Base-by-base conservation (phyloP, 2,113 vertebrate genomes). In the Cheirogaleus medius region DNA sequence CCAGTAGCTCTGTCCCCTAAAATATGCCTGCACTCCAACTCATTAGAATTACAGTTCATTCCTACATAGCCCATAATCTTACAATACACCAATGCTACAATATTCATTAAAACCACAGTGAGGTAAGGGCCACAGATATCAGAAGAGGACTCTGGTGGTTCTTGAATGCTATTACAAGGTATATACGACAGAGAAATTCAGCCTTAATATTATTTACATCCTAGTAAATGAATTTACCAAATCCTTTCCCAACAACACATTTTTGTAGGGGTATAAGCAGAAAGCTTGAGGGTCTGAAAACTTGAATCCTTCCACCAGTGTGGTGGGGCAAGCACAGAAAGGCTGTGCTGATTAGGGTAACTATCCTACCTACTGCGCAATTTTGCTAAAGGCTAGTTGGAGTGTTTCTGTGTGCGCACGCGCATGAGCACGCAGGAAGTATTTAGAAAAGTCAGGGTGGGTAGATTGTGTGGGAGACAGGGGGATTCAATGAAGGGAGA, bases 401-500 rank as follows among this genome's bases (percentile, higher is more conserved):
- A 64, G 21, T 73, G 37, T 17, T 25, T 27, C 47, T 49, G 12
- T 42, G 32, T 60, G 42, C 25, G 15, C 15, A 1, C 37, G 8
- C 58, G 64, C 13, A 12, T 11, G 25, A 63, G 6, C 4, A 6
- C 34, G 27, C 1, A 0, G 84, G 5, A 94, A 71, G 83, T 74
- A 42, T 97, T 97, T 74, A 96, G 91, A 97, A 90, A 88, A 97
- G 80, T 32, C 1, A 1, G 69, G 76, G 69, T 95, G 97, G 98
- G 92, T 96, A 92, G 83, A 86, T 60, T 93, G 56, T 97, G 96
- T 92, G 89, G 97, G 97, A 98, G 97, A 96, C 64, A 25, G 82
- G 97, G 97, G 94, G 97, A 98, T n/a, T 90, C 97, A 96, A 80
- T 90, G 97, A 81, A 98, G 81, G 98, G 95, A 98, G 96, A 97